Conservation (phyloP, 2,113 vertebrate species). For the Istiophorus platypterus region DNA sequence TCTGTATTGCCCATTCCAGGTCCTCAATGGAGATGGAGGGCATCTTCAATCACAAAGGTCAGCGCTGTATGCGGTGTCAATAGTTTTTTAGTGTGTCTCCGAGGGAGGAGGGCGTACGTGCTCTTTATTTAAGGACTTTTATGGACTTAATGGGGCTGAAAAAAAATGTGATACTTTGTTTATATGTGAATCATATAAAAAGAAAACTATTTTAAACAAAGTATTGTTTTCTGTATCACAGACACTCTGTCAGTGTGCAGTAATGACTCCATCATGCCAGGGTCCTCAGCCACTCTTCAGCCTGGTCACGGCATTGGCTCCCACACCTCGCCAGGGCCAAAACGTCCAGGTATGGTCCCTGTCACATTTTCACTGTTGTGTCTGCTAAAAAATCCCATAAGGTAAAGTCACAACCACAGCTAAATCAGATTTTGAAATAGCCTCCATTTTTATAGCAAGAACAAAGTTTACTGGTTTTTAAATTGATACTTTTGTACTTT, state of each 20-base stretch:
- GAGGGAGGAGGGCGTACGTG: neutral
- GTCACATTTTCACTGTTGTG: neutral
- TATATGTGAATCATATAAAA: neutral
- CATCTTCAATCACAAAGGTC: slow-evolving; percentile 98
- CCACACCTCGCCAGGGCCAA: slow-evolving; percentile 96
- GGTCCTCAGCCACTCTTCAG: slow-evolving; percentile 93
- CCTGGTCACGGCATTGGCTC: slow-evolving; percentile 91
- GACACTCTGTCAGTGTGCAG: slow-evolving; percentile 97
- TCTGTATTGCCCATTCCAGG: slow-evolving; percentile 97
- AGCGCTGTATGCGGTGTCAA: slow-evolving; percentile 60
- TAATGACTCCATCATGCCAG: slow-evolving; percentile 95
- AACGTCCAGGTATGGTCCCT: slow-evolving; percentile 87
- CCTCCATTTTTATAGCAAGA: neutral
- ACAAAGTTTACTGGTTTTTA: neutral
- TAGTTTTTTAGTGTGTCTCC: neutral
- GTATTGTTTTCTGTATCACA: slow-evolving; percentile 62
- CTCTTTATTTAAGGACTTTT: neutral
- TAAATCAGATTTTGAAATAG: neutral
- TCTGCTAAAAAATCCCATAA: neutral
- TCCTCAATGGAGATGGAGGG: slow-evolving; percentile 99
- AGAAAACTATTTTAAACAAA: neutral
- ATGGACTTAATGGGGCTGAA: neutral
- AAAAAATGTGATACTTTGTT: neutral
- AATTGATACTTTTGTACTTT: neutral
- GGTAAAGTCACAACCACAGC: neutral